Base-by-base conservation (phyloP, 2,113 vertebrate species). In the Tenrec ecaudatus region DNA sequence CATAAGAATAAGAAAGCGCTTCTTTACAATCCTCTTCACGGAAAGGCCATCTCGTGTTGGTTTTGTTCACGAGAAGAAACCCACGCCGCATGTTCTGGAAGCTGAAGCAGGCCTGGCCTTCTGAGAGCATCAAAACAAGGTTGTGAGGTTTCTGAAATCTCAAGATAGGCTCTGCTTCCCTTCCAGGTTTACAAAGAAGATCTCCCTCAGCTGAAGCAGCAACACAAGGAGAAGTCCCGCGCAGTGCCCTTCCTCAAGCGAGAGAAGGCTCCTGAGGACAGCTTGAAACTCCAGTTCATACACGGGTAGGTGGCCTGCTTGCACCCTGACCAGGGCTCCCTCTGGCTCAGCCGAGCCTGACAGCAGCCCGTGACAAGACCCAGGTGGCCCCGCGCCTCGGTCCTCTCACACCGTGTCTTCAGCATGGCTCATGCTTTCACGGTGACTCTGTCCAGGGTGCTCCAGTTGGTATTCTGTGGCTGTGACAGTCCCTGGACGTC, bases 161-260 rank as follows among this genome's bases (percentile, higher is more conserved):
- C 22, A 47, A 75, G 11, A 83, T 77, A 77, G 81, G 73, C 93
- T 82, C 14, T 92, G 31, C 96, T 97, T 66, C 93, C 83, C 79
- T 94, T 97, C 81, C 93, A 99, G 99, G 99, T 99, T 97, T 99
- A 99, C 98, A 99, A 99, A 98, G 99, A 99, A 98, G 99, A 99
- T 97, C 99, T 99, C 97, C 99, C 99, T 97, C 99, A 99, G 98
- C 99, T 99, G 96, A 99, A 98, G 98, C 98, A 99, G 96, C 98
- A 99, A 98, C 98, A 97, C 96, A 98, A 98, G 98, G 98, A 99
- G 97, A 98, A 98, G 98, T 99, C 98, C 97, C 99, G 99, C 66
- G 97, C 98, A 96, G 97, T 98, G 97, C 98, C 99, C 96, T 99
- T 99, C 90, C 98, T 99, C 85, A 99, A 99, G 98, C 97, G 99